Evolutionary conservation across 2,888 invertebrate species (phyloP).

Genomic region (Xanthia icteritia): DNA sequence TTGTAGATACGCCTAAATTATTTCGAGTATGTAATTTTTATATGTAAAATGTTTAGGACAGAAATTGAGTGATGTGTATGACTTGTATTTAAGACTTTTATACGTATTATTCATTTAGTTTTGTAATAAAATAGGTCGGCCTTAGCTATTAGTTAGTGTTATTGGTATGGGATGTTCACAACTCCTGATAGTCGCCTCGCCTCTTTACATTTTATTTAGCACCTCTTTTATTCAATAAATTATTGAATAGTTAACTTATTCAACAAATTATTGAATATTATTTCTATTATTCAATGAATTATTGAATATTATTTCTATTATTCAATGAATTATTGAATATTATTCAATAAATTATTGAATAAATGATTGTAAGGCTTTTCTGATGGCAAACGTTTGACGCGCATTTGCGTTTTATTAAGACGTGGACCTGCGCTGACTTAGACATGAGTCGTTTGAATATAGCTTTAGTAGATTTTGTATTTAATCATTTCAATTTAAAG

Average conservation of each 20-base stretch:
- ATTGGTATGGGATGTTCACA: conserved; percentile 51
- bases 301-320: not conserved
- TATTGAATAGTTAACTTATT: conserved; percentile 9
- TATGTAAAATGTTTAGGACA: conserved; percentile 73
- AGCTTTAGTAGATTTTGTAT: conserved; percentile 9
- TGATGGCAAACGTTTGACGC: not conserved
- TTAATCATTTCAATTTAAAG: not conserved
- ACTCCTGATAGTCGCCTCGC: conserved; percentile 57
- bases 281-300: not conserved
- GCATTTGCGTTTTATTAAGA: conserved; percentile 18
- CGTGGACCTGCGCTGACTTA: not conserved
- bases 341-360: conserved; percentile 8
- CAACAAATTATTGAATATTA: conserved; percentile 23
- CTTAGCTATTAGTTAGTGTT: conserved; percentile 65
- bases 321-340: not conserved
- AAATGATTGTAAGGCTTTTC: conserved; percentile 1
- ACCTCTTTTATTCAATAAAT: conserved; percentile 24
- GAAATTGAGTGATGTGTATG: conserved; percentile 68
- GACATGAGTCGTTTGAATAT: not conserved
- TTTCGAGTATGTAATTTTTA: conserved; percentile 82
- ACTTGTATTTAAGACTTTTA: conserved; percentile 71
- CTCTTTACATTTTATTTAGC: conserved; percentile 34
- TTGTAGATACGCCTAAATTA: conserved; percentile 84
- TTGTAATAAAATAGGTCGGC: conserved; percentile 65
- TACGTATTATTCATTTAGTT: conserved; percentile 70